Percentiles rank a stretch among this genome's conserved stretches.
Conservation (phyloP, 2,888 invertebrate species). For the Adelognathus sp. region DNA sequence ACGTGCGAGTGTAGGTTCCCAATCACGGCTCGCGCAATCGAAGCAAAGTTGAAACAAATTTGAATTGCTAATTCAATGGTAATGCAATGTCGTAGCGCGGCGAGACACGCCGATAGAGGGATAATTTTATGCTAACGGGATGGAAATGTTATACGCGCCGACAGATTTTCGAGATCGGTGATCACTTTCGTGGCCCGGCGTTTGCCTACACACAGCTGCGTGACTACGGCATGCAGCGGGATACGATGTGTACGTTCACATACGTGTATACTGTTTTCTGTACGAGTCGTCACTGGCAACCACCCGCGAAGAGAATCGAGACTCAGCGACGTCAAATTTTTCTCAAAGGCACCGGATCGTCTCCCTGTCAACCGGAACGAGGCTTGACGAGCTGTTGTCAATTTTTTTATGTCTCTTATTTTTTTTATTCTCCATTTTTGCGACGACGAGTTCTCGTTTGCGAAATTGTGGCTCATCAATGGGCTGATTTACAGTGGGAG, state of each 20-base stretch:
- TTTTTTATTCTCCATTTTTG: background rate
- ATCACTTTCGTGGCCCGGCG: constrained; percentile 45
- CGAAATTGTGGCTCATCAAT: background rate
- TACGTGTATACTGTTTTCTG: background rate
- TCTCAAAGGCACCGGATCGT: constrained; percentile 14
- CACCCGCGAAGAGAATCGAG: constrained; percentile 22
- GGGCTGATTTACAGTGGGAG: background rate
- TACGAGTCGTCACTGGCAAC: background rate
- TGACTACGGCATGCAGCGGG: background rate
- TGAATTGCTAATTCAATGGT: constrained; percentile 77
- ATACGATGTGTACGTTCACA: background rate
- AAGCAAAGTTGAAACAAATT: constrained; percentile 63
- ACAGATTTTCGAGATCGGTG: constrained; percentile 74
- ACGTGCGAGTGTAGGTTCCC: no score
- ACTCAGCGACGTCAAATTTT: constrained; percentile 51
- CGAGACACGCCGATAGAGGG: constrained; percentile 42
- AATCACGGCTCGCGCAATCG: constrained; percentile 51
- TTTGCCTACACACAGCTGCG: background rate
- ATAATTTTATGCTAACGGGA: constrained; percentile 78
- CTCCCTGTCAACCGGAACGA: constrained; percentile 53
- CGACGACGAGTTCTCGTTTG: background rate
- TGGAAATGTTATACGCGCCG: constrained; percentile 74
- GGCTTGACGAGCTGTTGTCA: constrained; percentile 25
- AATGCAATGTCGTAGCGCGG: constrained; percentile 55
- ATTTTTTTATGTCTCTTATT: constrained; percentile 4